Evolutionary conservation across 2,797 vertebrate genomes (phyloP), one percentile per base, ranked within the genome.

Genomic region (Paratrypauchen microcephalus): DNA sequence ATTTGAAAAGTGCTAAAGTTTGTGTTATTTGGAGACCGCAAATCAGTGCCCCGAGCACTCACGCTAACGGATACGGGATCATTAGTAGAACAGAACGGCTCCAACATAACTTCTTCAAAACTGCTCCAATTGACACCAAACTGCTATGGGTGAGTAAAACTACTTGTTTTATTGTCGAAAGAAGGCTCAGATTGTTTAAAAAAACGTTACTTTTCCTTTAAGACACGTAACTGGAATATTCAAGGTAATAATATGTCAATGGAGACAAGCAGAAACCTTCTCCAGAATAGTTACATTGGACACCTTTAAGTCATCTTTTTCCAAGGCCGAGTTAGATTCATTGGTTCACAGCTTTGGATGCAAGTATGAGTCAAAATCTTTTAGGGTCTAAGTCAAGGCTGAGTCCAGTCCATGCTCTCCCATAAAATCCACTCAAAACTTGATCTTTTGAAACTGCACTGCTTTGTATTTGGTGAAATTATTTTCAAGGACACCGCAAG

Each of bases 401-500:
- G 15, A 28, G 56, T 58, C 26, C 56, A 58, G 26, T 24, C 11
- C 24, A 56, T 6, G 55, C 12, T 26, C 23, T 58, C 56, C 56
- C 15, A 58, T 28, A 58, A 57, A 58, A 58, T 60, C 0, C 30
- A 9, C 18, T 19, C 58, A 60, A 30, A 60, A 36, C 16, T 18
- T 19, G n/a, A 39, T 62, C 59, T 15, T 39, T 39, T 41, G 4
- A 61, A 41, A 62, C 13, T 1, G 36, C 60, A 23, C 60, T 24
- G 60, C 36, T 24, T 62, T 62, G n/a, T 41, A 21, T 62, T 24
- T 62, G 36, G 21, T 62, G n/a, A 62, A 62, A 45, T 41, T 13
- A 45, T 23, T 62, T 60, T 41, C 60, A 48, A 64, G 62, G 62
- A 7, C 62, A 64, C 12, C 23, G 1, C 41, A 62, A 41, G 36